Evolutionary conservation across 2,888 invertebrate genomes (phyloP), one percentile per base, ranked within the genome.

Genomic region (Acrobasis repandana): DNA sequence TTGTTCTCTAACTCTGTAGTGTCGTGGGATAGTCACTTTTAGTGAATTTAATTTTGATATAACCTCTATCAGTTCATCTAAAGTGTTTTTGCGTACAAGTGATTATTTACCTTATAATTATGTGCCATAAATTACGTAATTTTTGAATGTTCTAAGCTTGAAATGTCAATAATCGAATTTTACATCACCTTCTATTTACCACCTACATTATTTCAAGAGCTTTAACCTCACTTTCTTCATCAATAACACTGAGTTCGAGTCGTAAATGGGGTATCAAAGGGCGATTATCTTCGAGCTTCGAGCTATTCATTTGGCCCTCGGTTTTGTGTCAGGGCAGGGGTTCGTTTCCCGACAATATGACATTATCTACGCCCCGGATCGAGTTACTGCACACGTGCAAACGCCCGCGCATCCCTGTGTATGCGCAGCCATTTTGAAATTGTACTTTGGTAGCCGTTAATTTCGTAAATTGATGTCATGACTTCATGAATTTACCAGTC

Each of bases 301-400:
- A 68, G 66, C 73, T 66, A 75, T 81, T 77, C 75, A 79, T 72
- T 63, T 70, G 68, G 71, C 73, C 72, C 71, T 70, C 63, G 58
- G 57, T 61, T 67, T 68, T 69, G 71, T 73, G 64, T 62, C 68
- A 64, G 73, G 70, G 67, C 68, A 64, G 73, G 70, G 67, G 65
- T 66, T 60, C 52, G 57, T 36, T 58, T 49, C 58, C 66, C 65
- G 63, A 82, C 82, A 82, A 80, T 82, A 77, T 72, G 73, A 75
- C 80, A 82, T 84, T 80, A 82, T 83, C 82, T 80, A 72, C 73
- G 74, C 74, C 65, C 61, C 58, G 74, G 80, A 80, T 85, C 83
- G 69, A 67, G 79, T 85, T 85, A 80, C 84, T 72, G 78, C 76
- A 80, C 85, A 84, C 84, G 85, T 84, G 83, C 81, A 82, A 62